Evolutionary conservation across 1,140 invertebrate species (phyloP), one percentile per base, ranked within the genome.

Genomic region (Adoxophyes honmai): DNA sequence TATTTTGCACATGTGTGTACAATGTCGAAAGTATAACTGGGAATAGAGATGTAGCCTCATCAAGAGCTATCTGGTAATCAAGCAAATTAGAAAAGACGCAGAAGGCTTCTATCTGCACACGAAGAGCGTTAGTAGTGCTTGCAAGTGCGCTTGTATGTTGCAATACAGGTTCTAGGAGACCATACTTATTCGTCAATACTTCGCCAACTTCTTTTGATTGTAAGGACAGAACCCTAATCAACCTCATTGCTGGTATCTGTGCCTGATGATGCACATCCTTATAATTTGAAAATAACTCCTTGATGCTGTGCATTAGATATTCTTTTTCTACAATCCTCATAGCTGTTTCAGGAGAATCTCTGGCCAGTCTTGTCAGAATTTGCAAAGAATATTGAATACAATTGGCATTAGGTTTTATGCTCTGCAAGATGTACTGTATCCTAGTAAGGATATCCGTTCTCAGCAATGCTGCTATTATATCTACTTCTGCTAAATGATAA

Each of bases 401-500:
- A 70, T 92, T 90, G 34, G 92, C 90, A 48, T 92, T 89, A 14
- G 93, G 93, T 70, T 91, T 91, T 15, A 95, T 82, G 52, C 90
- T 90, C 53, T 89, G 91, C 10, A 96, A 73, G 64, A 96, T 93
- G 64, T 94, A 96, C 52, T 93, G 94, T 38, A 94, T 91, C 77
- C 93, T 91, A 54, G 93, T 87, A 35, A 97, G 75, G 63, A 98
- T 92, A 77, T 96, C 93, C 54, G 96, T 95, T 64, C 96, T 90
- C 7, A 95, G 67, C 13, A 96, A 80, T 52, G 93, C 94, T 76
- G 93, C 91, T 28, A 95, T 90, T 0, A 95, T 81, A 89, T 96
- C 94, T 11, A 93, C 89, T 88, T 95, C 95, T 7, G 94, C 92
- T 42, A 98, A 81, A 76, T 97, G 94, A 75, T 94, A 93, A 90